These are phyloP conservation scores for Empis stercorea DNA, from an alignment of 2,888 invertebrate genomes.

Conservation along the genomic window DNA sequence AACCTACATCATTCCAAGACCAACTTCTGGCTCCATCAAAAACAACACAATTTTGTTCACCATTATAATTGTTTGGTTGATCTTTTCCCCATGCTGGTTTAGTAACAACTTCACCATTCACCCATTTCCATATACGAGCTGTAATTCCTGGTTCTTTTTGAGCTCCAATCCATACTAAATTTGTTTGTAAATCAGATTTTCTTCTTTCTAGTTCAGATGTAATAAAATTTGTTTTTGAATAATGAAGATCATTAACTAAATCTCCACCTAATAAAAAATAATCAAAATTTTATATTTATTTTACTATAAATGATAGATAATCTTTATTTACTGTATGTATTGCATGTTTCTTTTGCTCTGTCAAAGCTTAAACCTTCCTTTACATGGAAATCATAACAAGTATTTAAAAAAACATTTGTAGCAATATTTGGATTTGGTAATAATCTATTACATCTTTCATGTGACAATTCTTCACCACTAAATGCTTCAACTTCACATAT, in stretches of 20 bases:
- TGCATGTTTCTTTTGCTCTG: constrained; percentile 65
- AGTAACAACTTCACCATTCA: constrained; percentile 66
- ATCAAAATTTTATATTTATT: neutral
- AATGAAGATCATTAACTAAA: constrained; percentile 34
- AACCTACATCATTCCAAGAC: constrained; percentile 92
- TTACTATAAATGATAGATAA: too few species aligned
- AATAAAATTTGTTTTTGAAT: constrained; percentile 38
- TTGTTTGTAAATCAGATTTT: constrained; percentile 66
- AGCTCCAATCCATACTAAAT: constrained; percentile 84
- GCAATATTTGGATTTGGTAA: constrained; percentile 58
- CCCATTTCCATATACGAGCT: constrained; percentile 80
- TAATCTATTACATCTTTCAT: constrained; percentile 67
- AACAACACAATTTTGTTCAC: constrained; percentile 90
- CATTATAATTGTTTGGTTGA: constrained; percentile 91
- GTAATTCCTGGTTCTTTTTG: constrained; percentile 75
- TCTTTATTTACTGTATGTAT: constrained; percentile 46
- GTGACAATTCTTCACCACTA: constrained; percentile 80
- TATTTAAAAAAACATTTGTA: constrained; percentile 68
- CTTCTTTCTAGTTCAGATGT: constrained; percentile 68
- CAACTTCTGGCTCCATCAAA: constrained; percentile 80
- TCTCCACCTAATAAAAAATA: constrained; percentile 26
- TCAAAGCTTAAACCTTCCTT: constrained; percentile 71
- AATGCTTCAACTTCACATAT: constrained; percentile 88
- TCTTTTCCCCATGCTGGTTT: constrained; percentile 85
- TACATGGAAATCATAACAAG: constrained; percentile 80